Percentiles rank a stretch among this genome's conserved stretches.
Conservation (phyloP, 92 coral and sea anemone species). For the Bergia puertoricense region DNA sequence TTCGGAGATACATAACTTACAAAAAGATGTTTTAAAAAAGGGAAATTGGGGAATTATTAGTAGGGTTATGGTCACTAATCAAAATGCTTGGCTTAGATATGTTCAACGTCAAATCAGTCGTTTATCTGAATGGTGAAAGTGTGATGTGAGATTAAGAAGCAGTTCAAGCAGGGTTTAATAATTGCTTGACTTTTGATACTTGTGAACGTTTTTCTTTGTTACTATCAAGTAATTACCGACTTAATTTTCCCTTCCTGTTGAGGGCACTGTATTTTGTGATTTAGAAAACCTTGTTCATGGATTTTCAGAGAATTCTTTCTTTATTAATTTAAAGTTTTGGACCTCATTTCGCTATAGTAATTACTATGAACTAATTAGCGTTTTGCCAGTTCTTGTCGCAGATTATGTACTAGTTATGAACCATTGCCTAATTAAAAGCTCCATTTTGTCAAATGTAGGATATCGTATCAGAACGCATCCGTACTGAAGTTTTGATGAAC, state of each 20-base stretch:
- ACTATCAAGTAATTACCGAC: not conserved
- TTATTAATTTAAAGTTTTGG: not conserved
- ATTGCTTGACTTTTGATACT: not conserved
- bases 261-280: not conserved
- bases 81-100: not conserved
- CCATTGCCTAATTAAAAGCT: constrained; percentile 31
- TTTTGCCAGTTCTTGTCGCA: constrained; percentile 24
- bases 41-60: not conserved
- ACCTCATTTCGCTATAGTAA: constrained; percentile 17
- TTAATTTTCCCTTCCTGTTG: not conserved
- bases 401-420: constrained; percentile 1
- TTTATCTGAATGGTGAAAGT: not conserved
- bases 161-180: not conserved
- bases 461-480: not conserved
- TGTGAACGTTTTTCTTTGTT: not conserved
- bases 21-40: not conserved
- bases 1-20: not conserved
- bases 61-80: not conserved
- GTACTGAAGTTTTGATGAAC: not conserved
- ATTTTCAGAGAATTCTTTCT: not conserved
- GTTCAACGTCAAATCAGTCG: not conserved
- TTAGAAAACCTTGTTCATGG: too few species aligned
- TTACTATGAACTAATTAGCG: constrained; percentile 34
- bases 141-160: constrained; percentile 5
- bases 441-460: constrained; percentile 1